Evolutionary conservation across 2,888 invertebrate genomes (phyloP).

Genomic region (Spialia ferax): DNA sequence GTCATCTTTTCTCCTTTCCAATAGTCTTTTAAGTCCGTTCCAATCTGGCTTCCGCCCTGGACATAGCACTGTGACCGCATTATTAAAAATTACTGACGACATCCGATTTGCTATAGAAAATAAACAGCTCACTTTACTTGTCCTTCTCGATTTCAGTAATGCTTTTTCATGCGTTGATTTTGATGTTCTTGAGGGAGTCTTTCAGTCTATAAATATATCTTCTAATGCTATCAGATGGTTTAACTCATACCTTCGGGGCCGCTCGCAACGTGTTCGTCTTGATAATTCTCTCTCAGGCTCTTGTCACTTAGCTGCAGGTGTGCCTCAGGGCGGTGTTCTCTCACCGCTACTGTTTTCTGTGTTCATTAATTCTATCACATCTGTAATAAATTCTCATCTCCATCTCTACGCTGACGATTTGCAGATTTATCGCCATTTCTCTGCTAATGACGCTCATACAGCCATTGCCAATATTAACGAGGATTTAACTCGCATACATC

Average conservation of each 20-base stretch:
- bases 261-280: not conserved
- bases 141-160: not conserved
- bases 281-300: not conserved
- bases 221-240: not conserved
- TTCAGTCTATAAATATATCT: not conserved
- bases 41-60: slow-evolving; percentile 7
- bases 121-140: not conserved
- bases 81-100: not conserved
- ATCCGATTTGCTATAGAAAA: not conserved
- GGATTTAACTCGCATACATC: not conserved
- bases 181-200: not conserved
- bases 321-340: slow-evolving; percentile 7
- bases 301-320: not conserved
- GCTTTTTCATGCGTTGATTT: not conserved
- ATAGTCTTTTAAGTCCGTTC: not conserved
- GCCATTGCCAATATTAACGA: not conserved
- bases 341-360: not conserved
- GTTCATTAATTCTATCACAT: not conserved
- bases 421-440: slow-evolving; percentile 1
- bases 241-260: slow-evolving; percentile 3
- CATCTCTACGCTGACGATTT: slow-evolving; percentile 15
- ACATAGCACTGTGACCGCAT: not conserved
- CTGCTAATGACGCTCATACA: not conserved
- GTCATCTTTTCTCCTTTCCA: not conserved
- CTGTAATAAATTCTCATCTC: not conserved